phyloP scores from a whole-genome alignment of 2,888 invertebrate species.

The Cheilosia soror region DNA sequence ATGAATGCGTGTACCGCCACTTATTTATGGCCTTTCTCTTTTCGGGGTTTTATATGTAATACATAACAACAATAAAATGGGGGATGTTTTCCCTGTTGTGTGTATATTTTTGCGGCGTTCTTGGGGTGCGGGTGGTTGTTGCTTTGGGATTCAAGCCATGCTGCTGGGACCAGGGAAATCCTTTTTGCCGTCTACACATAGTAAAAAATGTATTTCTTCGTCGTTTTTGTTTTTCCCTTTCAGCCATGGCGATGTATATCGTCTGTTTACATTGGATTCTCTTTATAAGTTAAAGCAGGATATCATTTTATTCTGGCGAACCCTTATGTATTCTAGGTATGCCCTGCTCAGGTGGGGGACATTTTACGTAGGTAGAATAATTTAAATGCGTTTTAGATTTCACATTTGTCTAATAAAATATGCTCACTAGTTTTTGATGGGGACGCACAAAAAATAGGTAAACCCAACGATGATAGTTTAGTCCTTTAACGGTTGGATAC shows the following conservation, averaged over 20 bases:
- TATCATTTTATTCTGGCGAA: constrained; percentile 37
- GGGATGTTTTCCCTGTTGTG: constrained; percentile 50
- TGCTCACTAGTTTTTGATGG: constrained; percentile 32
- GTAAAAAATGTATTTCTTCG: constrained; percentile 76
- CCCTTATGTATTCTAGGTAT: constrained; percentile 8
- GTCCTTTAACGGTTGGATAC: constrained; percentile 30
- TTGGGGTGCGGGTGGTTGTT: constrained; percentile 76
- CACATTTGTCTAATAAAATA: constrained; percentile 44
- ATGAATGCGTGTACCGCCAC: constrained; percentile 56
- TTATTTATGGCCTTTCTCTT: constrained; percentile 62
- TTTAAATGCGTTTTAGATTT: constrained; percentile 58
- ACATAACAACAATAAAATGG: constrained; percentile 55
- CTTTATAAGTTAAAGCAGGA: constrained; percentile 43
- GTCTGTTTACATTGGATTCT: constrained; percentile 59
- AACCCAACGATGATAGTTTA: constrained; percentile 21
- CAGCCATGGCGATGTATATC: constrained; percentile 53
- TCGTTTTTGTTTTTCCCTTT: constrained; percentile 31
- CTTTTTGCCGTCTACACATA: constrained; percentile 76
- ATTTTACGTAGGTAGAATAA: constrained; percentile 22
- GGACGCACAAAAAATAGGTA: neutral
- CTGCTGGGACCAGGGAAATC: constrained; percentile 83
- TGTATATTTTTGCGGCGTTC: constrained; percentile 69
- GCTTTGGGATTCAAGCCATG: constrained; percentile 84
- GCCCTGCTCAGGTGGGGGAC: neutral
- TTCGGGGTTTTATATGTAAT: constrained; percentile 36